Percentiles rank a stretch among this genome's conserved stretches.
Evolutionary conservation across 2,797 vertebrate genomes (phyloP).

Genomic region (Sebastes iracundus): DNA sequence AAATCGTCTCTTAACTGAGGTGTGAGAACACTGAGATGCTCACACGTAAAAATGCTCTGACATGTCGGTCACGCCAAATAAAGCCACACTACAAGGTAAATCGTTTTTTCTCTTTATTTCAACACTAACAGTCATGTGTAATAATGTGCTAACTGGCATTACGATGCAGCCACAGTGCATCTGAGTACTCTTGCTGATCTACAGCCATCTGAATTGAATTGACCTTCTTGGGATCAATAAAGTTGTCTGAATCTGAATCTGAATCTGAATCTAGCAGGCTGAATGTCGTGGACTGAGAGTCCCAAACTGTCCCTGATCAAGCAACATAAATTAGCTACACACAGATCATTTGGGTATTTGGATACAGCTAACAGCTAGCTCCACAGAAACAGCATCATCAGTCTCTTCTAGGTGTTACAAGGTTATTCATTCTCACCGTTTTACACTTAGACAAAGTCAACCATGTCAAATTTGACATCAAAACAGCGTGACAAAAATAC

Average conservation of each 20-base stretch:
- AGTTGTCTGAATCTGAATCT: too few relatives aligned
- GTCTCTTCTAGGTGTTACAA: constrained; percentile 18
- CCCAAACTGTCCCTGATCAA: constrained; percentile 5
- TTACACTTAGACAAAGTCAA: constrained; percentile 31
- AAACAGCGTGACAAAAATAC: constrained; percentile 14
- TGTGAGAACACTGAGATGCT: neutral
- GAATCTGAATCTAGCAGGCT: neutral
- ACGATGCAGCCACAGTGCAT: constrained; percentile 8
- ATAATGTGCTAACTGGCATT: constrained; percentile 29
- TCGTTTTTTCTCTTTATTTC: constrained; percentile 65
- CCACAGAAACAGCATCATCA: constrained; percentile 32
- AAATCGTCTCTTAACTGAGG: neutral
- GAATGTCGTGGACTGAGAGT: constrained; percentile 5
- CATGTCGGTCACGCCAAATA: constrained; percentile 12
- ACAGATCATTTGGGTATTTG: constrained; percentile 9
- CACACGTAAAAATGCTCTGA: neutral
- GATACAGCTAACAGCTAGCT: constrained; percentile 3
- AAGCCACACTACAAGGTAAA: constrained; percentile 28
- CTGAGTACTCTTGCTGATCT: neutral
- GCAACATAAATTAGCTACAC: constrained; percentile 4
- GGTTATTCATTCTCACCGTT: constrained; percentile 16
- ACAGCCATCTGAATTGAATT: neutral
- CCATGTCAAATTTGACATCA: constrained; percentile 30
- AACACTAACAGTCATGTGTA: constrained; percentile 52
- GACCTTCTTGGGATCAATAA: too few relatives aligned